Evolutionary conservation across 2,797 vertebrate genomes (phyloP), one percentile per base, ranked within the genome.

Genomic region (Silurus aristotelis): DNA sequence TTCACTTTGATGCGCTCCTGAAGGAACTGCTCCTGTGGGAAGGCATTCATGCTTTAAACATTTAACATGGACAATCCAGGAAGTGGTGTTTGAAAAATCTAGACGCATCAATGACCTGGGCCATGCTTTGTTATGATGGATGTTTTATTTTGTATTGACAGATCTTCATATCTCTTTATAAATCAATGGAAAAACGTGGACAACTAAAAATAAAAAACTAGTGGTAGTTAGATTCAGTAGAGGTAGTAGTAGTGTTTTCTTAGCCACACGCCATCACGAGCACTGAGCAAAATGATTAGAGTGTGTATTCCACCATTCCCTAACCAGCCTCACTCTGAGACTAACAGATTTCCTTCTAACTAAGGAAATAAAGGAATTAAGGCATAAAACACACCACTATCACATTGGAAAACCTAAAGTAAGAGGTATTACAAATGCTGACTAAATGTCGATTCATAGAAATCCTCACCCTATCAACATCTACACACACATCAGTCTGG

Each of bases 1-100:
- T 97, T 97, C 88, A 97, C 96, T 89, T 97, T 97, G 92, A 97
- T 97, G 27, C 96, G 94, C 48, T 97, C 96, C 90, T 97, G 96
- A 80, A 97, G 94, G 90, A 97, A 97, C 92, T 97, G 96, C 91
- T 97, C 96, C 96, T 97, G 90, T 14, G 46, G 55, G 6, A 67
- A 83, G 4, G 43, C 14, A 67, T n/a, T 20, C 20, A 22, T 6
- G 22, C 20, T 46, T 75, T 7, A 55, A 56, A 17, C 6, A 7
- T 73, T 55, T 27, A 73, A 22, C 72, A 75, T 3, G 27, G 3
- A 52, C 48, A 6, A 52, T 52, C 48, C 48, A 52, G 48, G 9
- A 52, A 10, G 48, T 5, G 5, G 46, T 27, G 46, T 48, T 48
- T 48, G 13, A 72, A 25, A 63, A 73, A 55, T 46, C 43, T 9